phyloP scores from a whole-genome alignment of 2,888 invertebrate species.

The Macaria liturata region DNA sequence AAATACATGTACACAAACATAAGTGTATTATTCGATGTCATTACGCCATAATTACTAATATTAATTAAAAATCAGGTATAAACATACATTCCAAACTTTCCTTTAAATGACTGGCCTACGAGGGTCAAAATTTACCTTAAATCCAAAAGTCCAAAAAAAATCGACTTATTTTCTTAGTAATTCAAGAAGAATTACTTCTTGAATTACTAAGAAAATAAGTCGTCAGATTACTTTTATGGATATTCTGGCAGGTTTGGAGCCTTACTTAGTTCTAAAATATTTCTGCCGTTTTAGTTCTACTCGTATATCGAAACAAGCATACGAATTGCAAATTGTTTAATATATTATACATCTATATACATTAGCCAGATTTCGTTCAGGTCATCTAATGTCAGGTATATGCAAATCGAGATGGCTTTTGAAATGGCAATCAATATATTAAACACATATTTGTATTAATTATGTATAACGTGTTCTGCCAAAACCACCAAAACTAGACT shows the following conservation, averaged over 20 bases:
- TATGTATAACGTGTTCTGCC: too few relatives aligned
- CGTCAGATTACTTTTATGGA: background rate
- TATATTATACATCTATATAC: too few relatives aligned
- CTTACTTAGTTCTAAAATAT: background rate
- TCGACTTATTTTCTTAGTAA: background rate
- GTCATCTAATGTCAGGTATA: conserved; percentile 6
- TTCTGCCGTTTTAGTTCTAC: background rate
- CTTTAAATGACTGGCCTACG: conserved; percentile 32
- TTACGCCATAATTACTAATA: conserved; percentile 21
- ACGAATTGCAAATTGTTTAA: too few relatives aligned
- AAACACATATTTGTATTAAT: background rate
- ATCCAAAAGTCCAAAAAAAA: background rate
- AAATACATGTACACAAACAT: conserved; percentile 14
- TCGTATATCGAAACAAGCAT: background rate
- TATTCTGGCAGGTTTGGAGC: background rate
- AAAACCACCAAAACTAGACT: background rate
- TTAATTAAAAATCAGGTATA: conserved; percentile 32
- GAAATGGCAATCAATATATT: conserved; percentile 3
- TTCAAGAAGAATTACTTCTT: background rate
- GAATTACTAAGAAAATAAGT: background rate
- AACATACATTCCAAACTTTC: conserved; percentile 21
- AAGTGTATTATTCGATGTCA: conserved; percentile 20
- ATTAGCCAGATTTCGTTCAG: conserved; percentile 2
- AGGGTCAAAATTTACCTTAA: conserved; percentile 6
- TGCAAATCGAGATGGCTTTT: conserved; percentile 2